Evolutionary conservation across 2,113 vertebrate species (phyloP).

Genomic region (Indri indri): DNA sequence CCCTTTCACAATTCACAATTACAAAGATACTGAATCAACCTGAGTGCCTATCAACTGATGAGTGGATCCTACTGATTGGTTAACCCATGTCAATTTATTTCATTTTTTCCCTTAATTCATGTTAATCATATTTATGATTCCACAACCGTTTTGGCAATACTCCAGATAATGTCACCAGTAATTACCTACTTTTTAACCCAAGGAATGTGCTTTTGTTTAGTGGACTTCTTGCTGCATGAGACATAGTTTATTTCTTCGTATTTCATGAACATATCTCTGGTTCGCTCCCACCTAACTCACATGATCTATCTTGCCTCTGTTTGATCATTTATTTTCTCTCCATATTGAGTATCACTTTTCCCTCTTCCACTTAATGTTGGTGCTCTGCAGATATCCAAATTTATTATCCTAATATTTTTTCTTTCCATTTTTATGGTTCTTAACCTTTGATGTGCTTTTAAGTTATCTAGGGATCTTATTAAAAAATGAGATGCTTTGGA

Average conservation of each 20-base stretch:
- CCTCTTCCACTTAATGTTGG: background rate
- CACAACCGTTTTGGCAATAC: background rate
- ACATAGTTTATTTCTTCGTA: background rate
- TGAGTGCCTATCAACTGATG: too few species aligned
- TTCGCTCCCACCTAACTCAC: background rate
- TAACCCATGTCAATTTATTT: background rate
- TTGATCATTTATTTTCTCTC: background rate
- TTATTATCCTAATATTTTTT: background rate
- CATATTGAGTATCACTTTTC: background rate
- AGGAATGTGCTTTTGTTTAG: background rate
- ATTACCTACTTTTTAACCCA: background rate
- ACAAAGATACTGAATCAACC: too few species aligned
- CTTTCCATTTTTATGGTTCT: background rate
- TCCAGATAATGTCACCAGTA: background rate
- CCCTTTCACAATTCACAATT: too few species aligned
- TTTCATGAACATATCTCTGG: background rate
- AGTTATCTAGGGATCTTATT: background rate
- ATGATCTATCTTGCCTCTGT: background rate
- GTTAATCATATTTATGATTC: background rate
- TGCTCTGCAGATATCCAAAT: background rate
- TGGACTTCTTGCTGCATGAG: background rate
- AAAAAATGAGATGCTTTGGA: background rate
- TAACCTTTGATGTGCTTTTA: background rate
- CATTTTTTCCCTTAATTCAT: background rate
- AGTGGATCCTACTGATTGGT: too few species aligned